Conservation (phyloP, 2,888 invertebrate species). For the Baronia brevicornis region DNA sequence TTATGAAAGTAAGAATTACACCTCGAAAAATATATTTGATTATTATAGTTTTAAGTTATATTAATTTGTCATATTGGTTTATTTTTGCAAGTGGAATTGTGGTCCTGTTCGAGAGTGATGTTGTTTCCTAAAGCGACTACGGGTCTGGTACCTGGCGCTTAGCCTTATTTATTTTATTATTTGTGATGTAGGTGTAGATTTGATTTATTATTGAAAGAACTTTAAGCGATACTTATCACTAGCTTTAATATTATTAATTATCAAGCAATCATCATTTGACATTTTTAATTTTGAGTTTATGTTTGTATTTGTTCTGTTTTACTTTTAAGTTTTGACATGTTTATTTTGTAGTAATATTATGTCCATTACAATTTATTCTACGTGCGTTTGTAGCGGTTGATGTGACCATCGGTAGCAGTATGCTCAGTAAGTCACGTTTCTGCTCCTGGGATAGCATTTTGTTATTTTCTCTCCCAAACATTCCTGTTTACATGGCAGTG, state of each 20-base stretch:
- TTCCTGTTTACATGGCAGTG: slow-evolving; percentile 36
- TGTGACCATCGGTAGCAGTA: slow-evolving; percentile 21
- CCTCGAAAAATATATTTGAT: no score
- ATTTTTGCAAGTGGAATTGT: no score
- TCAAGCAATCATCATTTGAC: slow-evolving; percentile 22
- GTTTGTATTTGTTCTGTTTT: slow-evolving; percentile 28
- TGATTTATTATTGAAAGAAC: slow-evolving; percentile 20
- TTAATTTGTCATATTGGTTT: no score
- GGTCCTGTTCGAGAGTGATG: no score
- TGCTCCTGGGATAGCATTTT: slow-evolving; percentile 26
- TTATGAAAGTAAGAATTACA: no score
- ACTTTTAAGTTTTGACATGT: slow-evolving; percentile 51
- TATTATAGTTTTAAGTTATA: no score
- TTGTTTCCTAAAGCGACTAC: no score
- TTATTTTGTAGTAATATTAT: slow-evolving; percentile 42
- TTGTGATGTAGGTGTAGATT: slow-evolving; percentile 38
- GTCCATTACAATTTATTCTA: slow-evolving; percentile 35
- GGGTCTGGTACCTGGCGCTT: slow-evolving; percentile 15
- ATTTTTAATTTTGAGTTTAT: slow-evolving; percentile 39
- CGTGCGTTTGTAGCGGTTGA: slow-evolving; percentile 56
- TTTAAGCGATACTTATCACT: slow-evolving; percentile 29
- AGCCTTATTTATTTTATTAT: slow-evolving; percentile 27
- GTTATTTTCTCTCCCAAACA: slow-evolving; percentile 34
- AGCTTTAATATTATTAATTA: slow-evolving; percentile 17
- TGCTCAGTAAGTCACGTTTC: no score